Conservation (phyloP, 2,888 invertebrate species). For the Lycia hirtaria region DNA sequence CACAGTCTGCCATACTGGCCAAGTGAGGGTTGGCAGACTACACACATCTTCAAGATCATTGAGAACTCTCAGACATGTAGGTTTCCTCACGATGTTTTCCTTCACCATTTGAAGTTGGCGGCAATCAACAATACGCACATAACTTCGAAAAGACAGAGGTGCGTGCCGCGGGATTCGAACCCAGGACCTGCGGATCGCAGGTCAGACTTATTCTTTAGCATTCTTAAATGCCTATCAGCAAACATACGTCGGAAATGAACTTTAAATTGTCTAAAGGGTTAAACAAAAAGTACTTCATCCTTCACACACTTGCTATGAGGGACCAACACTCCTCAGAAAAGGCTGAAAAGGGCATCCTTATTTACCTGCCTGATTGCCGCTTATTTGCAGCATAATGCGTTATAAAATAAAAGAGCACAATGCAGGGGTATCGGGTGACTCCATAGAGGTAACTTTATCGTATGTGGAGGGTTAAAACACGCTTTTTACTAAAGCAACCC, state of each 20-base stretch:
- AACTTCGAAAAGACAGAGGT: no score
- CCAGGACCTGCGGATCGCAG: no score
- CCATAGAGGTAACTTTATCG: slow-evolving; percentile 33
- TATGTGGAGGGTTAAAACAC: slow-evolving; percentile 32
- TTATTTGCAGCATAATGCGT: slow-evolving; percentile 40
- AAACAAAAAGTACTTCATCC: background rate
- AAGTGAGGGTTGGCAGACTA: no score
- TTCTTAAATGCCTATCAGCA: no score
- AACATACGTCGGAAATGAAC: slow-evolving; percentile 2
- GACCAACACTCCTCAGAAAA: slow-evolving; percentile 42
- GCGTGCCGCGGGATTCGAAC: no score
- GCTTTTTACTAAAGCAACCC: slow-evolving; percentile 37
- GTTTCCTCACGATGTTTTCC: no score
- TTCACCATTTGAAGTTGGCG: no score
- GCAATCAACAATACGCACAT: no score
- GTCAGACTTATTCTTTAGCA: no score
- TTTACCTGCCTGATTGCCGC: slow-evolving; percentile 43
- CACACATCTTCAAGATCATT: no score
- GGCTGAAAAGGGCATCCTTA: slow-evolving; percentile 33
- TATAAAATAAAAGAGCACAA: slow-evolving; percentile 39
- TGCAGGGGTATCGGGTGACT: slow-evolving; percentile 41
- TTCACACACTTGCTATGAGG: slow-evolving; percentile 33
- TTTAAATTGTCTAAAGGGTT: slow-evolving; percentile 5
- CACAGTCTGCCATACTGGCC: no score
- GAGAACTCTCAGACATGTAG: no score